Evolutionary conservation across 2,113 vertebrate genomes (phyloP).

Genomic region (Chionodraco myersi): DNA sequence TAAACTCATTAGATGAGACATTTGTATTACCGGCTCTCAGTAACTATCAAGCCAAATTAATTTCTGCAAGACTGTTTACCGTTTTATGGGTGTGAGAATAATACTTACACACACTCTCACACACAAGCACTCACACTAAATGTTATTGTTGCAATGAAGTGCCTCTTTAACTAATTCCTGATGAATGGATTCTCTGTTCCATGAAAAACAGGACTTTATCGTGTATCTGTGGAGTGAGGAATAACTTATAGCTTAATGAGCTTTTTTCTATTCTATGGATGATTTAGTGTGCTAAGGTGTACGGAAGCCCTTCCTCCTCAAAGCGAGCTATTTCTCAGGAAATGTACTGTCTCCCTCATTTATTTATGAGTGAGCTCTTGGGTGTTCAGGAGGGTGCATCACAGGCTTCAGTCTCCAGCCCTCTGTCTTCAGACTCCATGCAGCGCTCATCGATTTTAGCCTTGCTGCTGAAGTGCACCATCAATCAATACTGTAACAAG

Average conservation of each 20-base stretch:
- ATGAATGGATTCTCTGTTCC: slow-evolving; percentile 13
- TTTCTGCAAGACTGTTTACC: slow-evolving; percentile 30
- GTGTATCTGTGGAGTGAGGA: not conserved
- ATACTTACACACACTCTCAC: not conserved
- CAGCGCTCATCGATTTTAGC: slow-evolving; percentile 79
- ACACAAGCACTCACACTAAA: slow-evolving; percentile 22
- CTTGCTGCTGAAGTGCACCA: slow-evolving; percentile 72
- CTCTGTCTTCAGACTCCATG: slow-evolving; percentile 69
- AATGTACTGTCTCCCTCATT: slow-evolving; percentile 63
- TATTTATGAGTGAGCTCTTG: slow-evolving; percentile 77
- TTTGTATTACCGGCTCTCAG: slow-evolving; percentile 29
- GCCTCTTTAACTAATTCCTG: slow-evolving; percentile 39
- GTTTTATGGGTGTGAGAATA: slow-evolving; percentile 35
- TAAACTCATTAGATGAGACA: slow-evolving; percentile 30
- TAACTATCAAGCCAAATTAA: slow-evolving; percentile 44
- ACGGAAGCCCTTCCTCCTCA: slow-evolving; percentile 3
- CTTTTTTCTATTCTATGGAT: slow-evolving; percentile 6
- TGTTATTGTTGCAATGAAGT: slow-evolving; percentile 41
- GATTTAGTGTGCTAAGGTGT: slow-evolving; percentile 27
- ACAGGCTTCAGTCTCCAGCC: slow-evolving; percentile 70
- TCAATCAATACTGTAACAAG: slow-evolving; percentile 86
- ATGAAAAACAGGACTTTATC: not conserved
- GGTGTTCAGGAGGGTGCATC: slow-evolving; percentile 70
- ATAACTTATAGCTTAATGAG: not conserved
- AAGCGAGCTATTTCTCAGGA: slow-evolving; percentile 55